A percentile compares a stretch with the other conserved stretches of the same genome.
These are phyloP conservation scores for Mustela nigripes DNA, from an alignment of 2,113 vertebrate genomes.

Conservation along the genomic window DNA sequence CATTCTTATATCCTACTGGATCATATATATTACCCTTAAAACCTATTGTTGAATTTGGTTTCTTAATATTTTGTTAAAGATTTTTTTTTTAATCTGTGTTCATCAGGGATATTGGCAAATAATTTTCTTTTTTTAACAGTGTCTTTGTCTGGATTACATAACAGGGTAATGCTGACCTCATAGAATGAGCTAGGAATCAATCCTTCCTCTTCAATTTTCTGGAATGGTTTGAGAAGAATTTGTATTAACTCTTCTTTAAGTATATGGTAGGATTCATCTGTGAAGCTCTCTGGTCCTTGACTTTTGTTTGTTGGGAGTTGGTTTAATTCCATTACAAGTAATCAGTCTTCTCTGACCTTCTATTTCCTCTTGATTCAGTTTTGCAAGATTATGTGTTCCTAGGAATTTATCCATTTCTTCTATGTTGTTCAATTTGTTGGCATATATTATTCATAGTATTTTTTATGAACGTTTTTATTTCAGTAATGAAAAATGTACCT, in stretches of 20 bases:
- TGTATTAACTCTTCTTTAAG: neutral
- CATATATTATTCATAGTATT: neutral
- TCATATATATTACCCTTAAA: neutral
- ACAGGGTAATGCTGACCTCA: neutral
- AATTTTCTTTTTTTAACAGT: neutral
- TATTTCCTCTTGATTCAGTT: neutral
- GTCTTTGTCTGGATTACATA: neutral
- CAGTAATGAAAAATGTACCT: neutral
- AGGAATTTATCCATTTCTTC: neutral
- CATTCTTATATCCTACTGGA: neutral
- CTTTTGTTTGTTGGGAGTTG: neutral
- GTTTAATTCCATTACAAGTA: neutral
- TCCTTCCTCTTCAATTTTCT: neutral
- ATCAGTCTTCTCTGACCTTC: neutral
- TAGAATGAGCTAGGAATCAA: neutral
- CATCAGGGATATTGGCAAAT: neutral
- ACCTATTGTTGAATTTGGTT: neutral
- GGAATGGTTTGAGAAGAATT: neutral
- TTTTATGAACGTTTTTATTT: neutral
- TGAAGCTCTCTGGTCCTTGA: neutral
- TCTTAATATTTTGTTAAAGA: neutral
- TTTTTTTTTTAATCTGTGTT: neutral
- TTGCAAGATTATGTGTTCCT: neutral
- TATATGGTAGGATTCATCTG: neutral
- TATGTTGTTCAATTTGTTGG: neutral